Conservation (phyloP, 1,140 invertebrate species). For the Anthonomus grandis region DNA sequence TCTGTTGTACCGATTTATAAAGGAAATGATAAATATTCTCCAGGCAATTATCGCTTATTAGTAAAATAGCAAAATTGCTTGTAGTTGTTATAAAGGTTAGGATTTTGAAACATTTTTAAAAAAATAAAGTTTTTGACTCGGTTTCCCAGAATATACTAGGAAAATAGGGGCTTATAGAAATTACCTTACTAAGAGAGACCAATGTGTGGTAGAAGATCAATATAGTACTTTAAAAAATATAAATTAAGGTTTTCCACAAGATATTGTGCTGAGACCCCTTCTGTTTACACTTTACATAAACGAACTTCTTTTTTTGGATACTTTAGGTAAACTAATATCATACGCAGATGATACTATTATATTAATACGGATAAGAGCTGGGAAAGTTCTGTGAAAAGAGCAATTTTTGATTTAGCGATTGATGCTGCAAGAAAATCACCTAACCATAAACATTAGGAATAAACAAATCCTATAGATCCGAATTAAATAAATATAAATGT, state of each 20-base stretch:
- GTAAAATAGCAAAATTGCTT: not conserved
- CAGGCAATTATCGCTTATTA: not conserved
- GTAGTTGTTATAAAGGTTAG: not conserved
- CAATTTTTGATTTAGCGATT: not conserved
- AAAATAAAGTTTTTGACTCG: not conserved
- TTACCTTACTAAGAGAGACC: not conserved
- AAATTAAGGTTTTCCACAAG: not conserved
- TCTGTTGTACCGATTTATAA: not conserved
- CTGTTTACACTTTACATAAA: too few relatives aligned
- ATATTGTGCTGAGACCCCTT: too few relatives aligned
- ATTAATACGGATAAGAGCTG: not conserved
- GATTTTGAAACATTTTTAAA: not conserved
- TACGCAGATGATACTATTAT: not conserved
- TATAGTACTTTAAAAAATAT: not conserved
- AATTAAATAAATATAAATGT: too few relatives aligned
- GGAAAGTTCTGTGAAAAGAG: not conserved
- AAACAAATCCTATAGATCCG: not conserved
- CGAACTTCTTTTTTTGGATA: too few relatives aligned
- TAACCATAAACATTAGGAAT: not conserved
- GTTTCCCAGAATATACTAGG: not conserved
- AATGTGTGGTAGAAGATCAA: not conserved
- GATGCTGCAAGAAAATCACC: not conserved
- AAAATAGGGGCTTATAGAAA: not conserved
- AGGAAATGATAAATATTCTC: not conserved
- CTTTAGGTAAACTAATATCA: too few relatives aligned